A percentile compares a stretch with the other conserved stretches of the same genome.
Conservation (phyloP, 2,797 vertebrate genomes). For the Scleropages formosus region DNA sequence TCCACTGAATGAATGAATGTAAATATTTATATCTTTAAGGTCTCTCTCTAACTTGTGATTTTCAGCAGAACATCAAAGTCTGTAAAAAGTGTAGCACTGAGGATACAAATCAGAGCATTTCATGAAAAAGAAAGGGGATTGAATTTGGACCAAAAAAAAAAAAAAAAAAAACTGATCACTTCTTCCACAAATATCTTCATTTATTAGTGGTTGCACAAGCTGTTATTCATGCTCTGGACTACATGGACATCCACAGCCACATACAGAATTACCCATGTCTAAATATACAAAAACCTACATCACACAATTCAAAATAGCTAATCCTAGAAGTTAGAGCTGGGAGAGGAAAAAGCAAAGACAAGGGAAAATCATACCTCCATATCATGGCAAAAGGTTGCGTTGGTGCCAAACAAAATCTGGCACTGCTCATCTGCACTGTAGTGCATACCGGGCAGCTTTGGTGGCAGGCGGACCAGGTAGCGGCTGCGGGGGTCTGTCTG, state of each 20-base stretch:
- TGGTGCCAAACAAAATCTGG: conserved; percentile 94
- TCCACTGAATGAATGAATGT: too few relatives aligned
- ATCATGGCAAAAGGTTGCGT: conserved; percentile 91
- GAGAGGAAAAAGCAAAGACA: not conserved
- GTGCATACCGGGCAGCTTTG: conserved; percentile 96
- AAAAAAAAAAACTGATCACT: too few relatives aligned
- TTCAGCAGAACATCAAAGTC: too few relatives aligned
- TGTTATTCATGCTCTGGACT: too few relatives aligned
- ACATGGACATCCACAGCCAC: not conserved
- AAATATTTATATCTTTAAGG: too few relatives aligned
- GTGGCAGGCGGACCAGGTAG: conserved; percentile 76
- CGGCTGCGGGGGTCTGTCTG: conserved; percentile 83
- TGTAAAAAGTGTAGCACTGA: too few relatives aligned
- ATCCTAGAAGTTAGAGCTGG: not conserved
- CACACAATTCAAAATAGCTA: not conserved
- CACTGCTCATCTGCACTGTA: conserved; percentile 94
- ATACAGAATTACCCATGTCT: not conserved
- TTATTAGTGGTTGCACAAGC: too few relatives aligned
- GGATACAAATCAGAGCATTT: too few relatives aligned
- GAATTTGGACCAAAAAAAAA: too few relatives aligned
- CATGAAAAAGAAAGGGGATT: too few relatives aligned
- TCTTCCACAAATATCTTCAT: too few relatives aligned
- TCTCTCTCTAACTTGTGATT: too few relatives aligned
- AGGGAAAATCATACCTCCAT: conserved; percentile 80
- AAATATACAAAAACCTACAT: conserved; percentile 20